Base-by-base conservation (phyloP, 2,797 vertebrate species). In the Enteromius afrohamiltoni region DNA sequence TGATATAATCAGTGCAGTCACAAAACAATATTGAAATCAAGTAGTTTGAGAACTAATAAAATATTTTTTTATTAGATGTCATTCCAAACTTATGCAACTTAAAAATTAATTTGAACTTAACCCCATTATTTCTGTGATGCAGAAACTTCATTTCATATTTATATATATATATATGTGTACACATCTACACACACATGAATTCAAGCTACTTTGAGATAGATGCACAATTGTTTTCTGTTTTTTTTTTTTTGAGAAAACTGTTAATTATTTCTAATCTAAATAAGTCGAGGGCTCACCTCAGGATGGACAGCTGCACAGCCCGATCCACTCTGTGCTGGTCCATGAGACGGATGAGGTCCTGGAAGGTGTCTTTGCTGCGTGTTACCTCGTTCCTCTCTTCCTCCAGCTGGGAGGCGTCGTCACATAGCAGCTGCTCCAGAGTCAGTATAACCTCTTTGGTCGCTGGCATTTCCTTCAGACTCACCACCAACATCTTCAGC, bases 381-480 rank as follows among this genome's bases (percentile, higher is more conserved):
- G 95, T 95, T 83, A 96, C 91, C 90, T 93, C 93, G 1, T 84
- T 87, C 34, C 83, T 91, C 0, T 95, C 93, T 1, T 91, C 93
- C 23, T 91, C 92, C 84, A 93, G 87, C 0, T 91, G 87, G 0
- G 92, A 79, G 0, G 87, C 67, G 19, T 94, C 91, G 0, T 91
- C 87, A 34, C 95, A 96, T 34, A 98, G 92, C 85, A 96, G 92
- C 31, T 94, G 94, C 87, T 98, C 97, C 93, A 99, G 91, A 23
- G 96, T 95, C 91, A 96, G 93, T 75, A 98, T 94, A 84, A 97
- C 93, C 19, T 98, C 97, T 84, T 94, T 96, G 4, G 94, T 95
- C 11, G 94, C 90, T 0, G 86, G 87, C 42, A 88, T 86, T 7
- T 96, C 95, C 82, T 95, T 95, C 83, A 96, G 92, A 77, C 93